A percentile compares a stretch with the other conserved stretches of the same genome.
phyloP scores from a whole-genome alignment of 2,797 vertebrate species.

The Takifugu rubripes region DNA sequence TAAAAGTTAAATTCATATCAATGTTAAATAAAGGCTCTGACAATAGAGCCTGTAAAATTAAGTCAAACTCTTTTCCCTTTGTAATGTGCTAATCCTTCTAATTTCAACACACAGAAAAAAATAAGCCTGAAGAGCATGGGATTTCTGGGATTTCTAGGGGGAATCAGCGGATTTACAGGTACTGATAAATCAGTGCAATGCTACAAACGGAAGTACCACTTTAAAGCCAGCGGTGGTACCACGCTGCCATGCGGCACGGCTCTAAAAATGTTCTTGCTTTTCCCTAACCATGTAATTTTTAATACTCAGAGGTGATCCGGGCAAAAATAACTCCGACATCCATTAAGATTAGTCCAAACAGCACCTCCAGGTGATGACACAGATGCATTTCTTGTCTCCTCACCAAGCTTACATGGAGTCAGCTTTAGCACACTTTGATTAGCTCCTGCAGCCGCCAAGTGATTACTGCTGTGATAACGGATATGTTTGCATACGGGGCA shows the following conservation, averaged over 20 bases:
- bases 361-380: conserved; percentile 56
- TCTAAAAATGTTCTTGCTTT: conserved; percentile 56
- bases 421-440: conserved; percentile 25
- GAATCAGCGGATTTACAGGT: conserved; percentile 47
- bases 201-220: conserved; percentile 55
- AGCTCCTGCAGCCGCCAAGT: conserved; percentile 7
- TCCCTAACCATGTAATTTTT: conserved; percentile 58
- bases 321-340: conserved; percentile 63
- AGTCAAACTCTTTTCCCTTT: conserved; percentile 4
- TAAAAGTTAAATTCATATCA: too few relatives aligned
- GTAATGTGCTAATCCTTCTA: conserved; percentile 30
- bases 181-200: conserved; percentile 52
- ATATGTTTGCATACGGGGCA: not conserved
- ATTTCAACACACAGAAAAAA: conserved; percentile 9
- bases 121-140: conserved; percentile 21
- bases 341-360: conserved; percentile 65
- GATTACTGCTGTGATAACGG: conserved; percentile 12
- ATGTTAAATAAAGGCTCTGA: too few relatives aligned
- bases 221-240: conserved; percentile 50
- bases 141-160: conserved; percentile 23
- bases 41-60: too few relatives aligned
- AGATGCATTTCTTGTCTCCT: conserved; percentile 45
- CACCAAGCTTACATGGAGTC: conserved; percentile 13
- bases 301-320: conserved; percentile 53
- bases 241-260: conserved; percentile 30